These are phyloP conservation scores for Thereva unica DNA, from an alignment of 2,888 invertebrate genomes.

Conservation along the genomic window DNA sequence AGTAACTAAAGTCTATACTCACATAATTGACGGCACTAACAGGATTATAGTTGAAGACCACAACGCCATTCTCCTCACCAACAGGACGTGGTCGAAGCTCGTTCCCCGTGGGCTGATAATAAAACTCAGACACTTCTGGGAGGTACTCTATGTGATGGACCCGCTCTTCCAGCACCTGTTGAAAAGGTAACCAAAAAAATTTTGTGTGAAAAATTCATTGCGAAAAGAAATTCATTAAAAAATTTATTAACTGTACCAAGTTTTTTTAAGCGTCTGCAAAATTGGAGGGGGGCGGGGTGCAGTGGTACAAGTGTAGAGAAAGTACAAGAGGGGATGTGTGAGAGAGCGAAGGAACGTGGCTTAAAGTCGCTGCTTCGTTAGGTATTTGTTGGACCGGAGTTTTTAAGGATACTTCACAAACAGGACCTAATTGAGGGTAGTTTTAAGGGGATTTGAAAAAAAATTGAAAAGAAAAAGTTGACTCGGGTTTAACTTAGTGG, in stretches of 20 bases:
- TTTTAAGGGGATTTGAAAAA: too few species aligned
- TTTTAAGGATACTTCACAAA: too few species aligned
- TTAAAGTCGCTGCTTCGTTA: too few species aligned
- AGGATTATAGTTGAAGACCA: slow-evolving; percentile 83
- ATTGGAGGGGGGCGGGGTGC: background rate
- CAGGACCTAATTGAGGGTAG: too few species aligned
- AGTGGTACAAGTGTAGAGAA: too few species aligned
- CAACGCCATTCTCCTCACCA: slow-evolving; percentile 81
- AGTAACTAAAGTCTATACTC: slow-evolving; percentile 55
- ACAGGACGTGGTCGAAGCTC: slow-evolving; percentile 84
- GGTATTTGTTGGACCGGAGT: too few species aligned
- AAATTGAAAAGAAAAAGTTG: too few species aligned
- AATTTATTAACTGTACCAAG: too few species aligned
- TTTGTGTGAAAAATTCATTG: slow-evolving; percentile 1
- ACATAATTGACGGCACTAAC: slow-evolving; percentile 88
- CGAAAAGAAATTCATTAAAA: background rate
- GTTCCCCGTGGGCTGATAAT: slow-evolving; percentile 75
- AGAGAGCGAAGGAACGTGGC: too few species aligned
- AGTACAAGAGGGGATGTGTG: too few species aligned
- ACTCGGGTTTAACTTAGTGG: too few species aligned
- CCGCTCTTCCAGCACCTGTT: slow-evolving; percentile 79
- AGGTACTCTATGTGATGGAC: slow-evolving; percentile 76
- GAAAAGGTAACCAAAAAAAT: slow-evolving; percentile 41
- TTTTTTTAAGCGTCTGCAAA: background rate
- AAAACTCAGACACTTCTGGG: slow-evolving; percentile 76